Evolutionary conservation across 2,113 vertebrate species (phyloP).

Genomic region (Glareola pratincola): DNA sequence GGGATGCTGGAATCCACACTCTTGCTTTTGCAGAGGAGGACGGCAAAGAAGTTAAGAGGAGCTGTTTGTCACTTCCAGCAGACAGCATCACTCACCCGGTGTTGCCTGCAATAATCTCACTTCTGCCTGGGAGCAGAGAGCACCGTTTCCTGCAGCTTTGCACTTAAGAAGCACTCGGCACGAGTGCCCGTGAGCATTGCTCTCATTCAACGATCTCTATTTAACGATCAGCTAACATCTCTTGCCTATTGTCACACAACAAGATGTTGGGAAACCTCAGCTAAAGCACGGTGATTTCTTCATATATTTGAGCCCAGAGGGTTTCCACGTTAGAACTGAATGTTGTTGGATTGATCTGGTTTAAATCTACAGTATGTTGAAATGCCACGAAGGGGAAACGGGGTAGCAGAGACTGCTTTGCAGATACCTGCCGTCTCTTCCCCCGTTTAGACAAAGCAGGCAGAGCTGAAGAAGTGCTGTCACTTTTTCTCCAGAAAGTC

Average conservation of each 20-base stretch:
- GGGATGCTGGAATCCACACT: fast-evolving
- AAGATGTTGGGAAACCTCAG: neutral
- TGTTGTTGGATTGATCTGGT: neutral
- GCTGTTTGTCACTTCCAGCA: neutral
- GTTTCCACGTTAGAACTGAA: fast-evolving
- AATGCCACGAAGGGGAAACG: neutral
- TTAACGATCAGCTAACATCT: neutral
- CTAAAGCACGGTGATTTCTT: neutral
- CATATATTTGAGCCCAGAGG: neutral
- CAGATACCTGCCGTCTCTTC: neutral
- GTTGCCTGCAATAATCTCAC: neutral
- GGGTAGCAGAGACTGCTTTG: neutral
- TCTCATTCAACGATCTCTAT: neutral
- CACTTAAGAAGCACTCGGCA: neutral
- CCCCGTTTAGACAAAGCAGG: neutral
- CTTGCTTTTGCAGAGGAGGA: neutral
- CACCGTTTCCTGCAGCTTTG: neutral
- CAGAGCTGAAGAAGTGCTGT: neutral
- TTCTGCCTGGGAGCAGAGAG: neutral
- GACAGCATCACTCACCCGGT: neutral
- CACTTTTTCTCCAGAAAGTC: neutral
- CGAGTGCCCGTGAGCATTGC: neutral
- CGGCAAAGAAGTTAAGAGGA: neutral
- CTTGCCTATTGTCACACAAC: neutral
- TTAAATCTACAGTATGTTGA: fast-evolving